Percentiles rank a stretch among this genome's conserved stretches.
These are phyloP conservation scores for Caenorhabditis angaria DNA, from an alignment of 2,888 invertebrate species.

Conservation along the genomic window DNA sequence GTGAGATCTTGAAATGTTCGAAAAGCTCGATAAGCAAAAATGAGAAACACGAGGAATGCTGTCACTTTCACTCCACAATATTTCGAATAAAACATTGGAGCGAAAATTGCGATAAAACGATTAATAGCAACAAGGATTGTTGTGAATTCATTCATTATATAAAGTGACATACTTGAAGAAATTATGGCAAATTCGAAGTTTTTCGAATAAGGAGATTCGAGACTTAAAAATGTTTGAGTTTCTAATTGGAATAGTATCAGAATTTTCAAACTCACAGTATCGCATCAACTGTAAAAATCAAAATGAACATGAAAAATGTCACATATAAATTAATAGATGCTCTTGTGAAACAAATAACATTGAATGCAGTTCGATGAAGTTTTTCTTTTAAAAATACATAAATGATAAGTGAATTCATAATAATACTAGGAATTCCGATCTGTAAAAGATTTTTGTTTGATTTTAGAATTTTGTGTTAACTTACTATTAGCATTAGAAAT, in stretches of 20 bases:
- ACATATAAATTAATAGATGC: slow-evolving; percentile 10
- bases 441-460: neutral
- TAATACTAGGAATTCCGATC: slow-evolving; percentile 8
- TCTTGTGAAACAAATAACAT: slow-evolving; percentile 10
- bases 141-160: slow-evolving; percentile 14
- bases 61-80: slow-evolving; percentile 20
- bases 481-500: slow-evolving; percentile 9
- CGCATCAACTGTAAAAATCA: slow-evolving; percentile 12
- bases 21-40: slow-evolving; percentile 3
- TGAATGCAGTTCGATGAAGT: slow-evolving; percentile 18
- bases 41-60: neutral
- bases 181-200: slow-evolving; percentile 1
- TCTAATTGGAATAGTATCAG: neutral
- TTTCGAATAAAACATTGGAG: slow-evolving; percentile 11
- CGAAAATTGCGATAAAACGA: slow-evolving; percentile 18
- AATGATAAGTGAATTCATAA: slow-evolving; percentile 8
- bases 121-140: slow-evolving; percentile 20
- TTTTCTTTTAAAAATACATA: slow-evolving; percentile 1
- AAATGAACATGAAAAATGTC: neutral
- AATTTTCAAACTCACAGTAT: slow-evolving; percentile 10
- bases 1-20: neutral
- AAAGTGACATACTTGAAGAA: slow-evolving; percentile 7
- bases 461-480: neutral
- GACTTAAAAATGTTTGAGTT: slow-evolving; percentile 10
- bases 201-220: slow-evolving; percentile 7